Percentiles rank a stretch among this genome's conserved stretches.
These are phyloP conservation scores for Helicoverpa zea DNA, from an alignment of 1,140 invertebrate genomes.

Conservation along the genomic window DNA sequence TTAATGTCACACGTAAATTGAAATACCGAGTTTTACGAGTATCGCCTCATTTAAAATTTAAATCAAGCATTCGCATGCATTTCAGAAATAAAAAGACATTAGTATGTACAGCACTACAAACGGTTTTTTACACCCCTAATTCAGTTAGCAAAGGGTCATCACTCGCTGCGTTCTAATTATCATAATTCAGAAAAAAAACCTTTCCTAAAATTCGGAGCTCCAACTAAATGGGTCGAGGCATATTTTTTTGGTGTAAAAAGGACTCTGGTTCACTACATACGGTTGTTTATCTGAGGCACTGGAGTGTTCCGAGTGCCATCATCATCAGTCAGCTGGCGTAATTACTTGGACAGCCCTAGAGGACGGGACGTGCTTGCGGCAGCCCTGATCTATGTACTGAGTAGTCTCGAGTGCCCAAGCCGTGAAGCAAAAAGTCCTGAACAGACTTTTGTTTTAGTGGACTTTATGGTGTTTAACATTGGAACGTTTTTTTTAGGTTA, in stretches of 20 bases:
- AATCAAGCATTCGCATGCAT: slow-evolving; percentile 2
- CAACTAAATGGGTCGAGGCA: slow-evolving; percentile 24
- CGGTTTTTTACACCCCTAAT: background rate
- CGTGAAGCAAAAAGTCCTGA: background rate
- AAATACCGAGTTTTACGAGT: slow-evolving; percentile 19
- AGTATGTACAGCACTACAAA: too few species aligned
- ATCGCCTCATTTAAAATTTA: slow-evolving; percentile 10
- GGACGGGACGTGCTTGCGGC: slow-evolving; percentile 45
- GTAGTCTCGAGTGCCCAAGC: background rate
- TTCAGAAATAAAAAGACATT: too few species aligned
- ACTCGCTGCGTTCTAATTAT: slow-evolving; percentile 16
- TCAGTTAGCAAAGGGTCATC: background rate
- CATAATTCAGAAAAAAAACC: slow-evolving; percentile 32
- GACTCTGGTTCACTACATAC: slow-evolving; percentile 24
- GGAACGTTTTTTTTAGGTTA: background rate
- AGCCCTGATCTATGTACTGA: slow-evolving; percentile 40
- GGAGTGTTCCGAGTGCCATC: slow-evolving; percentile 42
- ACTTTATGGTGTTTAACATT: background rate
- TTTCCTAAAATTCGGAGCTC: slow-evolving; percentile 23
- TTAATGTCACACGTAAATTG: slow-evolving; percentile 15
- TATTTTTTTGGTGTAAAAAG: slow-evolving; percentile 31
- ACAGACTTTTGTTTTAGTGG: background rate
- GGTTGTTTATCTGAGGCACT: slow-evolving; percentile 31
- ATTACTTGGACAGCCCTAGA: slow-evolving; percentile 47
- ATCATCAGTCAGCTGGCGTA: slow-evolving; percentile 45